Evolutionary conservation across 2,113 vertebrate genomes (phyloP).

Genomic region (Deroptyus accipitrinus): DNA sequence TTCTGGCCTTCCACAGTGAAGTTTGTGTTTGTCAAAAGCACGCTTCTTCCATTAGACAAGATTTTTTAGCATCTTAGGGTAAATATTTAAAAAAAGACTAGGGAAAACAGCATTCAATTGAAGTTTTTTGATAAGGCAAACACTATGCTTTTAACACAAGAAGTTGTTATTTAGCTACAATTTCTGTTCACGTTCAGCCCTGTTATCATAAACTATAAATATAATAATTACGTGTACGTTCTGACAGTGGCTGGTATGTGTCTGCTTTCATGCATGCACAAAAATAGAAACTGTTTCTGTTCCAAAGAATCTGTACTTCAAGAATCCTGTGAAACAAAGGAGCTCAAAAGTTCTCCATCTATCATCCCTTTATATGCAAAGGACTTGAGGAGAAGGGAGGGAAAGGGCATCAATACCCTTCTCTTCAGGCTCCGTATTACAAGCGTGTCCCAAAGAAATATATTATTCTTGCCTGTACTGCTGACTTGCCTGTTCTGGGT

Average conservation of each 20-base stretch:
- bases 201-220: constrained; percentile 36
- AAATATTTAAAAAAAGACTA: constrained; percentile 43
- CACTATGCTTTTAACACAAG: not conserved
- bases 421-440: not conserved
- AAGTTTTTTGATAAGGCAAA: constrained; percentile 27
- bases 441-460: not conserved
- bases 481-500: not conserved
- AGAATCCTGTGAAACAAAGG: not conserved
- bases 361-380: not conserved
- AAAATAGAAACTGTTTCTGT: constrained; percentile 31
- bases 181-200: not conserved
- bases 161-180: not conserved
- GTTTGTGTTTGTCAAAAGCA: constrained; percentile 52
- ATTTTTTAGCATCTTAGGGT: constrained; percentile 40
- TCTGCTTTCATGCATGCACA: not conserved
- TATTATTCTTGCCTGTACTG: not conserved
- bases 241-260: not conserved
- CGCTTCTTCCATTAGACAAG: constrained; percentile 34
- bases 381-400: not conserved
- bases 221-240: not conserved
- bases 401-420: not conserved
- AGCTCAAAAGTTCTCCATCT: not conserved
- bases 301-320: constrained; percentile 13
- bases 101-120: constrained; percentile 3
- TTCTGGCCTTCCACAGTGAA: constrained; percentile 27